Conservation (phyloP, 2,888 invertebrate species). For the Sericinus montela region DNA sequence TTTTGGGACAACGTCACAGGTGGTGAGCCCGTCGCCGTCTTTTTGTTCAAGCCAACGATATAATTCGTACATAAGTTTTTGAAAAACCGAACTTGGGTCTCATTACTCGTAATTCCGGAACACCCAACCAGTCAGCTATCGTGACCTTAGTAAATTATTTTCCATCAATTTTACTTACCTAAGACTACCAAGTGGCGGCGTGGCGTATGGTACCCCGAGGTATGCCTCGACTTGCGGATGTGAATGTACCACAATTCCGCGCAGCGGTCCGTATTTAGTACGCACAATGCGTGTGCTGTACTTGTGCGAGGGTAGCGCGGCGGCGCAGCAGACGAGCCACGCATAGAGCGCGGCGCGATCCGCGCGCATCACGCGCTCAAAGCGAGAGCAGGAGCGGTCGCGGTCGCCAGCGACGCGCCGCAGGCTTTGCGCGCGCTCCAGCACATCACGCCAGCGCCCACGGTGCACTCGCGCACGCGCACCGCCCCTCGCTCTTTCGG, state of each 20-base stretch:
- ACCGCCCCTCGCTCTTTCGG: slow-evolving; percentile 42
- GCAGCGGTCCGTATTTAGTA: slow-evolving; percentile 93
- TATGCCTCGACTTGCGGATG: slow-evolving; percentile 92
- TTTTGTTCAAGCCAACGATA: too few species aligned
- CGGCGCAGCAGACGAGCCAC: slow-evolving; percentile 77
- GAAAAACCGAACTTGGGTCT: too few species aligned
- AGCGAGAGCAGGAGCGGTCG: slow-evolving; percentile 45
- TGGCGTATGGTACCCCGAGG: slow-evolving; percentile 96
- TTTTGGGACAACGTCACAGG: too few species aligned
- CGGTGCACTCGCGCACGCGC: slow-evolving; percentile 41
- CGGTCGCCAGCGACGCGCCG: slow-evolving; percentile 36
- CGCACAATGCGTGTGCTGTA: slow-evolving; percentile 90
- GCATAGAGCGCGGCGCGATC: slow-evolving; percentile 76
- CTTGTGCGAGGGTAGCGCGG: slow-evolving; percentile 83
- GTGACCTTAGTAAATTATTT: too few species aligned
- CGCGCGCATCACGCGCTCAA: slow-evolving; percentile 70
- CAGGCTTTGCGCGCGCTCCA: slow-evolving; percentile 45
- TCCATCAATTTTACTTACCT: slow-evolving; percentile 74
- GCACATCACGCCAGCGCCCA: slow-evolving; percentile 57
- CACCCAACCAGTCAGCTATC: too few species aligned
- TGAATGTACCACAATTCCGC: slow-evolving; percentile 90
- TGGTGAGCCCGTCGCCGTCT: too few species aligned
- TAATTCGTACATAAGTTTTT: too few species aligned
- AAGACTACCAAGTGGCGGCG: slow-evolving; percentile 92
- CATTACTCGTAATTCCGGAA: too few species aligned